These are phyloP conservation scores for Brenthis daphne DNA, from an alignment of 2,888 invertebrate genomes.

Conservation along the genomic window DNA sequence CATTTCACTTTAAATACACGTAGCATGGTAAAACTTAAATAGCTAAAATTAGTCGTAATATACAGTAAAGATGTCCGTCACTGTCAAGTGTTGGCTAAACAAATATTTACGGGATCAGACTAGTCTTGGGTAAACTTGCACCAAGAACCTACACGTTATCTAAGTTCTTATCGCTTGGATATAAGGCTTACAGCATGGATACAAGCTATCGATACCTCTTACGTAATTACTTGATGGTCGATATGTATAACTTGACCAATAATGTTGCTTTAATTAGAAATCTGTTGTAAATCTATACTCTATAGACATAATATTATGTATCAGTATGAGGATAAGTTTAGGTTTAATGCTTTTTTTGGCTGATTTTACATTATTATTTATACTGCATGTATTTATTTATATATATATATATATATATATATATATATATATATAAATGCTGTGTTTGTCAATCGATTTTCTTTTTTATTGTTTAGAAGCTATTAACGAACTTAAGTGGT, in stretches of 20 bases:
- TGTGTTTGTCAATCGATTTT: no score
- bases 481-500: no score
- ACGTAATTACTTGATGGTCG: constrained; percentile 34
- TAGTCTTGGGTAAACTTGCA: constrained; percentile 27
- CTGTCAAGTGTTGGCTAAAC: constrained; percentile 25
- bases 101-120: constrained; percentile 33
- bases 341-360: no score
- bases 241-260: constrained; percentile 25
- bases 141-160: constrained; percentile 12
- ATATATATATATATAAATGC: no score
- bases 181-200: constrained; percentile 2
- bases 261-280: constrained; percentile 18
- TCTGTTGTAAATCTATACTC: no score
- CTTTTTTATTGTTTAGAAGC: no score
- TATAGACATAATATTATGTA: no score
- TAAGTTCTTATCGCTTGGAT: constrained; percentile 7
- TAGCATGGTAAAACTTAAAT: constrained; percentile 6
- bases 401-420: no score
- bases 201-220: constrained; percentile 23
- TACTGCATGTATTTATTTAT: no score
- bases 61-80: constrained; percentile 28
- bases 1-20: neutral
- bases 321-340: no score
- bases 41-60: constrained; percentile 25
- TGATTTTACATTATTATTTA: no score